Evolutionary conservation across 2,888 invertebrate species (phyloP), one percentile per base, ranked within the genome.

Genomic region (Chymomyza caudatula): DNA sequence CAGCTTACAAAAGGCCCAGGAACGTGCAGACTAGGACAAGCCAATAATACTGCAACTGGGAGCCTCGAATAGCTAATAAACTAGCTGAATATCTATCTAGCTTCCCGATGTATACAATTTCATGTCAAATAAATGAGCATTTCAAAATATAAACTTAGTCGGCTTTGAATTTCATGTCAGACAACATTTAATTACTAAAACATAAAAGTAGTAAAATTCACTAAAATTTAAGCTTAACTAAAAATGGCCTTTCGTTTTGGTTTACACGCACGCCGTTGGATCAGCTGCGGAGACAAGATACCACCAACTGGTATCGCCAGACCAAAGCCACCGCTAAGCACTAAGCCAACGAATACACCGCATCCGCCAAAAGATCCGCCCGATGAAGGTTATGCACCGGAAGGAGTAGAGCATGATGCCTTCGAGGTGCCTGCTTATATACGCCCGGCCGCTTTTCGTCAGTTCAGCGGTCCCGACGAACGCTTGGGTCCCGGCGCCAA

Each of bases 291-390:
- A 11, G 29, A 11, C 29, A 37, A 37, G n/a, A n/a, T n/a, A 1
- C 11, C 29, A 37, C 8, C 8, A 2, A 37, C 2, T 11, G 11
- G 8, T 6, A 47, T 47, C 4, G 13, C 3, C 4, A 47, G 47
- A 17, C 47, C 23, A 4, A 37, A 53, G 11, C 17, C 53, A 1
- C 59, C 43, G 20, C 11, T 63, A 5, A 53, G 60, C n/a, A 67
- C 4, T 23, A 73, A 77, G 3, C 70, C 57, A 0, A 73, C 71
- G 6, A 85, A 79, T 42, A 85, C 82, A 1, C 85, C 86, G 0
- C 85, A 79, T 47, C 86, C 88, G 1, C 87, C 88, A 0, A 88
- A 85, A 63, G 89, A 89, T 69, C 89, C 89, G 0, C 86, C 88
- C 0, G 81, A 87, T 13, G 67, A 65, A 20, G 69, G 84, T 20